A percentile compares a stretch with the other conserved stretches of the same genome.
phyloP scores from a whole-genome alignment of 2,797 vertebrate genomes.

The Luscinia megarhynchos region DNA sequence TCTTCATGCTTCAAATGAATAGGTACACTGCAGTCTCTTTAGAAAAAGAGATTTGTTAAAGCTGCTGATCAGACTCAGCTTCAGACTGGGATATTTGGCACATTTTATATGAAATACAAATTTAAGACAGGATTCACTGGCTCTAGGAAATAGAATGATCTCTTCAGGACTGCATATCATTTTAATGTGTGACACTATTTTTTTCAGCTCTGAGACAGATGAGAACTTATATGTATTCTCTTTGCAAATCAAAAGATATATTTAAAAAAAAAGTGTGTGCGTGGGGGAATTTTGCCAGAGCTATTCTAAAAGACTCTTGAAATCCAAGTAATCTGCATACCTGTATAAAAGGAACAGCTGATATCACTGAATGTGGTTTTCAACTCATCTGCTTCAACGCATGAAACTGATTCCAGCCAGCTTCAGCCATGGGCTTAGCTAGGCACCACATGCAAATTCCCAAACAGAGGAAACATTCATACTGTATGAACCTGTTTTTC shows the following conservation, averaged over 20 bases:
- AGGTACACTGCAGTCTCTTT: neutral
- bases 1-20: neutral
- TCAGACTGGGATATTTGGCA: neutral
- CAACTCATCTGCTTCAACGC: neutral
- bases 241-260: neutral
- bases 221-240: neutral
- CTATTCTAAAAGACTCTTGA: neutral
- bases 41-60: neutral
- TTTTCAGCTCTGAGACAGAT: neutral
- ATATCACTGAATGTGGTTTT: neutral
- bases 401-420: neutral
- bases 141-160: neutral
- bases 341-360: slow-evolving; percentile 45
- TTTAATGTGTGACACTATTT: neutral
- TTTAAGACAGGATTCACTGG: neutral
- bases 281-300: neutral
- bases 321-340: slow-evolving; percentile 36
- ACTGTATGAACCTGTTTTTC: neutral
- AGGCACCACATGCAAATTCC: neutral
- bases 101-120: neutral
- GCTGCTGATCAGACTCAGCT: neutral
- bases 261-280: neutral
- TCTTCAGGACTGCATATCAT: neutral
- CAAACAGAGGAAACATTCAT: neutral
- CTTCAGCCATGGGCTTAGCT: neutral